Evolutionary conservation across 64 coral and sea anemone genomes (phyloP).

Genomic region (Acropora yongei): DNA sequence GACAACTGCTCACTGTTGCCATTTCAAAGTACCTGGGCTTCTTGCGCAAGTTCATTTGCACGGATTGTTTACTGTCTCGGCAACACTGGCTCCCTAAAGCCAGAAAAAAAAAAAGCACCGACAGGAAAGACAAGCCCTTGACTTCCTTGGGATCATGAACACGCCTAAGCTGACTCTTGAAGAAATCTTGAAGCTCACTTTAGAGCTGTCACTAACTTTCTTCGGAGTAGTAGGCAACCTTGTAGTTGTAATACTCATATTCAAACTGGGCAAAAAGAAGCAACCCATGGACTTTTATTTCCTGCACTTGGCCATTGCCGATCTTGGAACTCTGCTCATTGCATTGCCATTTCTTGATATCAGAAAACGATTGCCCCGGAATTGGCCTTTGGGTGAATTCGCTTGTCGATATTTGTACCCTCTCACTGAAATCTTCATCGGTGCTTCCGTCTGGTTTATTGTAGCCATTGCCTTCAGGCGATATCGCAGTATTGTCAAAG

Average conservation of each 20-base stretch:
- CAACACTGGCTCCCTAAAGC: no score
- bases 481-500: slow-evolving; percentile 21
- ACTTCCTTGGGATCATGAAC: not conserved
- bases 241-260: slow-evolving; percentile 31
- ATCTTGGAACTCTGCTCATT: slow-evolving; percentile 48
- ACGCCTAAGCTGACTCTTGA: not conserved
- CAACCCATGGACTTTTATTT: slow-evolving; percentile 33
- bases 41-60: no score
- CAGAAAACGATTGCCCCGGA: slow-evolving; percentile 7
- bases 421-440: slow-evolving; percentile 51
- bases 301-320: slow-evolving; percentile 56
- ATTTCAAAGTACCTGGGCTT: no score
- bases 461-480: slow-evolving; percentile 49
- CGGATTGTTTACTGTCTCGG: no score
- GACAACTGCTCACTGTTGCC: no score
- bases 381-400: slow-evolving; percentile 64
- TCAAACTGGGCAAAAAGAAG: not conserved
- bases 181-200: not conserved
- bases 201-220: slow-evolving; percentile 10
- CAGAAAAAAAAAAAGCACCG: not conserved
- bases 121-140: not conserved
- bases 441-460: slow-evolving; percentile 65
- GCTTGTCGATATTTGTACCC: slow-evolving; percentile 62
- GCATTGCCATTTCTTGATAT: slow-evolving; percentile 45
- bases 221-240: slow-evolving; percentile 59